Base-by-base conservation (phyloP, 2,113 vertebrate species). In the Meriones unguiculatus region DNA sequence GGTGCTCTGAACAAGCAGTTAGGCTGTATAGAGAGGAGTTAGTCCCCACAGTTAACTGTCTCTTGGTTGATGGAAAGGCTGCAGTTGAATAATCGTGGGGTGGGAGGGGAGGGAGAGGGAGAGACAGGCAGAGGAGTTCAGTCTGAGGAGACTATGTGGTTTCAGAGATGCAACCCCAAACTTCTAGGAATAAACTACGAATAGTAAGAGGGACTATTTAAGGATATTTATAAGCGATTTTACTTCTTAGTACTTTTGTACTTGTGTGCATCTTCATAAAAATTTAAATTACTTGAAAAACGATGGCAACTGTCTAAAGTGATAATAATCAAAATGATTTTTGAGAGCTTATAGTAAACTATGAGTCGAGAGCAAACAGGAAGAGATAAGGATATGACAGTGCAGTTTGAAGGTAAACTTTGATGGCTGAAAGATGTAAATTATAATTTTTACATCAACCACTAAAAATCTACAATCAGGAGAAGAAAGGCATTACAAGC, bases 211-310 rank as follows among this genome's bases (percentile, higher is more conserved):
- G 22, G 82, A 82, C 32, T 73, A 65, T 54, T 50, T 76, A 93
- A 70, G 69, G 54, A 64, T 89, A 91, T 28, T 91, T 87, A 70
- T 54, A 65, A 91, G 72, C 8, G 0, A 3, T 95, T 78, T 89
- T 88, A 52, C 15, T 87, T 93, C 94, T 86, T 62, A 94, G 57
- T 70, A 38, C 14, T 67, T 75, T 59, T 87, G n/a, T 82, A 12
- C 80, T 7, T 84, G 13, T 57, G 28, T 78, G 5, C 17, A 30
- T 54, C 52, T 93, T 10, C 78, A 46, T 73, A 73, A 54, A 76
- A 86, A 28, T 95, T 95, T 81, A 77, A 93, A 86, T 75, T 91
- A 72, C 64, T 94, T 90, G 72, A 92, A 82, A 94, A 76, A 20
- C 12, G 22, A 84, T 85, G 8, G 77, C 57, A 72, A 64, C 35